Evolutionary conservation across 2,113 vertebrate species (phyloP).

Genomic region (Malurus alboscapulatus): DNA sequence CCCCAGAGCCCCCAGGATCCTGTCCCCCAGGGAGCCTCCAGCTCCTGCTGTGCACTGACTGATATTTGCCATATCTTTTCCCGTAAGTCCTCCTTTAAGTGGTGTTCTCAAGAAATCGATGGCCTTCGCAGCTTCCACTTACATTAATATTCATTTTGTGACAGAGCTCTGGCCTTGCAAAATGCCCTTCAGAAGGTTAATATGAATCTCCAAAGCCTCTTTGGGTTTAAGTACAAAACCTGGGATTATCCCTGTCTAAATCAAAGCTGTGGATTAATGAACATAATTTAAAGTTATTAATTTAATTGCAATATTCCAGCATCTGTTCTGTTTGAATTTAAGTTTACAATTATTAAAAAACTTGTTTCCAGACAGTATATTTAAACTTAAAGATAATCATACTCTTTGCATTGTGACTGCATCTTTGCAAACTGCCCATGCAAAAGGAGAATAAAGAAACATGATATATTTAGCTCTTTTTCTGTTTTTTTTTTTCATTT

Average conservation of each 20-base stretch:
- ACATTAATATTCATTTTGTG: constrained; percentile 17
- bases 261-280: constrained; percentile 61
- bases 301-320: constrained; percentile 53
- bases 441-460: not conserved
- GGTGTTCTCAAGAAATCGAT: not conserved
- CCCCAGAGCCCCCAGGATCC: not conserved
- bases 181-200: constrained; percentile 64
- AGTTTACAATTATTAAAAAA: not conserved
- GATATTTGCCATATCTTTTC: not conserved
- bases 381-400: not conserved
- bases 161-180: not conserved
- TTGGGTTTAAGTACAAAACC: constrained; percentile 63
- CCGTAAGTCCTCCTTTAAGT: not conserved
- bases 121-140: not conserved
- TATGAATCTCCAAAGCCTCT: constrained; percentile 54
- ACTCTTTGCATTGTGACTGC: not conserved
- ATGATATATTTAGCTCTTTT: not conserved
- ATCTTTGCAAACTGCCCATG: not conserved
- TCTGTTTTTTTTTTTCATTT: not conserved
- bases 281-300: constrained; percentile 54
- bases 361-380: not conserved
- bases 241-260: constrained; percentile 59
- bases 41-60: not conserved
- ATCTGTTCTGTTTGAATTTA: constrained; percentile 25
- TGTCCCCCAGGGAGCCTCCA: no score